Evolutionary conservation across 2,797 vertebrate species (phyloP), one percentile per base, ranked within the genome.

Genomic region (Acrocephalus scirpaceus): DNA sequence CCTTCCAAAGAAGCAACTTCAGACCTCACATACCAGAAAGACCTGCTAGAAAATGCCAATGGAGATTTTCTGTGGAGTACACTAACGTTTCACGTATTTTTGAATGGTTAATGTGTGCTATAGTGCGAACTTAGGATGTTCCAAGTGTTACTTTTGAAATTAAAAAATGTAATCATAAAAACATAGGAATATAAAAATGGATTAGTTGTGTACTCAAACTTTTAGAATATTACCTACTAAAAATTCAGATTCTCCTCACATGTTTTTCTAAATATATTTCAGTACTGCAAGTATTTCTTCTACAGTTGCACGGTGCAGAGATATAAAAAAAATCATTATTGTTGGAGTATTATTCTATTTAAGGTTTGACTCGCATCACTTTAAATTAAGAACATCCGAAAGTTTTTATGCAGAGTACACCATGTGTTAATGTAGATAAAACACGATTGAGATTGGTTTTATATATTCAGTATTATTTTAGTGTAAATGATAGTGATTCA

Each of bases 401-500:
- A 51, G 13, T 9, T 81, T 89, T 90, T 76, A 75, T 10, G 50
- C 27, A 86, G 85, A 91, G 40, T 93, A 79, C 69, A 93, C 51
- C 78, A 85, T 94, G 89, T 86, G 84, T 71, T 74, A 89, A 85
- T 75, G 75, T 85, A 95, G 95, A 95, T 58, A 92, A 96, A 97
- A 91, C 92, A 96, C 81, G 61, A 96, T 96, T 91, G 90, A 94
- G 60, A 17, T 86, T 90, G 56, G 61, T 82, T 54, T 86, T 93
- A 66, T 27, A 82, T 77, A 87, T 61, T 94, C 72, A 61, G 25
- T 38, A 86, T 65, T 92, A 90, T 76, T 95, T 82, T 26, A 73
- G 81, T 70, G 1, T 18, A 88, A 97, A 93, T 94, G 42, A 96
- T 73, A 98, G 97, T 98, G 97, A 97, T 98, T 98, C 97, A 97